These are phyloP conservation scores for Drosophila ezoana DNA, from an alignment of 2,888 invertebrate species.

Conservation along the genomic window DNA sequence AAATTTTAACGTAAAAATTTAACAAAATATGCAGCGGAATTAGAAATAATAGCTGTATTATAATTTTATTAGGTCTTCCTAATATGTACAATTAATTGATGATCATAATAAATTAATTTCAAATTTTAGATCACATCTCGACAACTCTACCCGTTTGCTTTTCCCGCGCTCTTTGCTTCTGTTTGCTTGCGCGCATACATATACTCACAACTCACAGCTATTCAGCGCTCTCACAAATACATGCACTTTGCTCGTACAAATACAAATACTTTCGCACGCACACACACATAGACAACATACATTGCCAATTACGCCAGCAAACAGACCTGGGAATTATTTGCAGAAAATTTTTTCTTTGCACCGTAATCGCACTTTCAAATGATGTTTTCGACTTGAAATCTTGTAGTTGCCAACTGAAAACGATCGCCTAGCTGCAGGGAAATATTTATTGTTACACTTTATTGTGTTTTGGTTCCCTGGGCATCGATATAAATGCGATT, in stretches of 20 bases:
- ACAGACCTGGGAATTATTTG: constrained; percentile 82
- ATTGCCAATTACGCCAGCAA: constrained; percentile 72
- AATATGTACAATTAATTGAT: neutral
- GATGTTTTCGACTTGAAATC: constrained; percentile 59
- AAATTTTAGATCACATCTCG: constrained; percentile 19
- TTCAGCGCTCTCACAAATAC: constrained; percentile 55
- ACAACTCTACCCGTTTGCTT: constrained; percentile 58
- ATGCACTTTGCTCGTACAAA: constrained; percentile 27
- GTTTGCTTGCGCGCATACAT: constrained; percentile 38
- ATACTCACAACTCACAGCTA: constrained; percentile 16
- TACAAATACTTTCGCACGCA: constrained; percentile 33
- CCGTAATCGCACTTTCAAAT: constrained; percentile 70
- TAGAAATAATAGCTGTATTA: neutral
- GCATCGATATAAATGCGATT: constrained; percentile 66
- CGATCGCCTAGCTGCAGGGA: constrained; percentile 49
- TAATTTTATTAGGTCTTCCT: neutral
- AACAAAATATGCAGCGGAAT: neutral
- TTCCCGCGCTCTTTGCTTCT: constrained; percentile 52
- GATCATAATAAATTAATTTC: neutral
- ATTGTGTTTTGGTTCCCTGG: constrained; percentile 60
- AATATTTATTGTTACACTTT: constrained; percentile 64
- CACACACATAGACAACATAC: constrained; percentile 46
- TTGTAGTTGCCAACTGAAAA: constrained; percentile 53
- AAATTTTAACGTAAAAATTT: neutral
- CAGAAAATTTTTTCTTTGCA: constrained; percentile 65